Percentiles rank a stretch among this genome's conserved stretches.
phyloP scores from a whole-genome alignment of 64 coral and sea anemone species.

The Acropora tenuis region DNA sequence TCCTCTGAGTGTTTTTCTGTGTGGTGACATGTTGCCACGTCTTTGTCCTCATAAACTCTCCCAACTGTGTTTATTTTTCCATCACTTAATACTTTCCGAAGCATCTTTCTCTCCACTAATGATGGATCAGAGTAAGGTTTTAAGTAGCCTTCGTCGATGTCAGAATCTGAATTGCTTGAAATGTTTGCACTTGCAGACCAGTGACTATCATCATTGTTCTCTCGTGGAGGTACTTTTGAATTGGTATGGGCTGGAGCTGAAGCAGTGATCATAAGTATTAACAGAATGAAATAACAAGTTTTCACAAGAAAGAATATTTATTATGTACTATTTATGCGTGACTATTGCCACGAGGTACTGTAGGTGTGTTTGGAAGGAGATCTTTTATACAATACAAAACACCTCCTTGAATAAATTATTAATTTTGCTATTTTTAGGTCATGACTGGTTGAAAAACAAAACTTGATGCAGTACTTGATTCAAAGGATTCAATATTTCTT shows the following conservation, averaged over 20 bases:
- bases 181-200: conserved; percentile 76
- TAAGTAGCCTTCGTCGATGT: conserved; percentile 56
- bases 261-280: not conserved
- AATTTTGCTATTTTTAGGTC: no score
- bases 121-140: conserved; percentile 32
- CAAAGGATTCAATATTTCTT: no score
- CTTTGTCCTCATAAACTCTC: not conserved
- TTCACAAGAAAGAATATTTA: no score
- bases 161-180: conserved; percentile 64
- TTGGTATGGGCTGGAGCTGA: conserved; percentile 13
- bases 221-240: not conserved
- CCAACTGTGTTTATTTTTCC: conserved; percentile 50
- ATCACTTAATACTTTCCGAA: conserved; percentile 63
- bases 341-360: not conserved
- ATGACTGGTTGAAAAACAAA: no score
- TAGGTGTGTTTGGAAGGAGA: no score
- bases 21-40: not conserved
- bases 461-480: no score
- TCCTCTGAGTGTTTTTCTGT: not conserved
- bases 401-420: no score
- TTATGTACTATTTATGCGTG: no score
- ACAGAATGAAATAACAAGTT: not conserved
- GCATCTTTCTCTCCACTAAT: not conserved
- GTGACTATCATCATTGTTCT: not conserved
- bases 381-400: no score